Percentiles rank a stretch among this genome's conserved stretches.
Evolutionary conservation across 2,888 invertebrate species (phyloP).

Genomic region (Platycheirus rosarum): DNA sequence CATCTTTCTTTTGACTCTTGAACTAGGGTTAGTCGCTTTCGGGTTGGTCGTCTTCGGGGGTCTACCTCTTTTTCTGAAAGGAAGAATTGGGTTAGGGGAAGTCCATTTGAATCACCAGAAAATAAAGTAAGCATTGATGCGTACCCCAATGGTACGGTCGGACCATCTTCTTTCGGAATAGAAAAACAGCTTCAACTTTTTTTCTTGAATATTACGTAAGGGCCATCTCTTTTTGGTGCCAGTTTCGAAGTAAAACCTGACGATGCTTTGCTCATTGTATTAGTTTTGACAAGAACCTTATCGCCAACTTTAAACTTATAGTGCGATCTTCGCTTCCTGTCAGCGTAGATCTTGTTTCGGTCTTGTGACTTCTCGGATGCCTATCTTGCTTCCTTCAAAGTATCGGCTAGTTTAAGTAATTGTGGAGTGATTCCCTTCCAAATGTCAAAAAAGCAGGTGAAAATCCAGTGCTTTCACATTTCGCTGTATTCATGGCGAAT

Average conservation of each 20-base stretch:
- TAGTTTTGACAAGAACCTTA: conserved; percentile 14
- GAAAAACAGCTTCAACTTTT: conserved; percentile 22
- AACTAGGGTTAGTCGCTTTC: no score
- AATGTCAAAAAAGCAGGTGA: conserved; percentile 37
- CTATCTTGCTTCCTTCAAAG: no score
- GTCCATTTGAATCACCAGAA: conserved; percentile 8
- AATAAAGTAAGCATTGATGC: conserved; percentile 22
- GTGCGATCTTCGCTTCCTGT: conserved; percentile 10
- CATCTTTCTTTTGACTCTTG: conserved; percentile 14
- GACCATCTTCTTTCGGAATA: conserved; percentile 4
- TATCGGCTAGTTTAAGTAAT: conserved; percentile 41
- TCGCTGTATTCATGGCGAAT: no score
- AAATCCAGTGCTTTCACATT: no score
- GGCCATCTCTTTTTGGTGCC: conserved; percentile 11
- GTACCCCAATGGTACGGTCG: conserved; percentile 16
- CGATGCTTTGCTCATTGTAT: conserved; percentile 19
- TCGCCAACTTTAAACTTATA: no score
- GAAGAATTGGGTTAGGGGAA: conserved; percentile 15
- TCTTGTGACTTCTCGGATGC: no score
- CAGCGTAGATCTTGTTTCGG: no score
- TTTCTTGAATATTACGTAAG: conserved; percentile 31
- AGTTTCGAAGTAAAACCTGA: no score
- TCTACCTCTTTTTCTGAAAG: conserved; percentile 21
- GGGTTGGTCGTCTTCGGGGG: background rate
- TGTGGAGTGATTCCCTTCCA: conserved; percentile 50